Base-by-base conservation (phyloP, 2,888 invertebrate genomes). In the Cheilosia impressa region DNA sequence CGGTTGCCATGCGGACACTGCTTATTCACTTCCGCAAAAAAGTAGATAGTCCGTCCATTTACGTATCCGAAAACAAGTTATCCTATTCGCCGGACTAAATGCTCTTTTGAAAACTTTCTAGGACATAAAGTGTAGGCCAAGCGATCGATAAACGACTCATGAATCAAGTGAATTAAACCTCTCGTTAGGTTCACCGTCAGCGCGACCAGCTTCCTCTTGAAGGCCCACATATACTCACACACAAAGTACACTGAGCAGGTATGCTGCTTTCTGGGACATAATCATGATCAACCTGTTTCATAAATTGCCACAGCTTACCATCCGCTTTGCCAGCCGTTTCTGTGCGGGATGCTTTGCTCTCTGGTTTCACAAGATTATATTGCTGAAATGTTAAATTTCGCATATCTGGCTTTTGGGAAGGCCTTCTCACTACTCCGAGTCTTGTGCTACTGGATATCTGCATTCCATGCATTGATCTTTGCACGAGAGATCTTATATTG, bases 221-320 rank as follows among this genome's bases (percentile, higher is more conserved):
- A 68, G 38, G 52, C 47, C 27, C 52, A 57, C 43, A n/a, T 24
- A 31, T 31, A 68, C 43, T 19, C 6, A 6, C 19, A 19, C 31
- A 31, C 31, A 31, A 9, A 31, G 19, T 60, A 34, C 72, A 77
- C 66, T 63, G 73, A 68, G 47, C 31, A 53, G 55, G 31, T 57
- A 45, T 57, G 47, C 47, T 47, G 65, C 19, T 84, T 76, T 84
- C 84, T 80, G 80, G 80, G 80, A 84, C 84, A 84, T 65, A 80
- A 84, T 84, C 80, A 84, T 84, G 84, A 84, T 75, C 80, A 84
- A 84, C 84, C 84, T 84, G 84, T 84, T 84, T 84, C 84, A 66
- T 65, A 84, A 84, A 75, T 60, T 75, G 80, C 80, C 79, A 84
- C 52, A 52, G 53, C 77, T 76, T 34, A 69, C 31, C 62, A 41